Percentiles rank a stretch among this genome's conserved stretches.
Evolutionary conservation across 64 coral and sea anemone species (phyloP).

Genomic region (Pocillopora verrucosa): DNA sequence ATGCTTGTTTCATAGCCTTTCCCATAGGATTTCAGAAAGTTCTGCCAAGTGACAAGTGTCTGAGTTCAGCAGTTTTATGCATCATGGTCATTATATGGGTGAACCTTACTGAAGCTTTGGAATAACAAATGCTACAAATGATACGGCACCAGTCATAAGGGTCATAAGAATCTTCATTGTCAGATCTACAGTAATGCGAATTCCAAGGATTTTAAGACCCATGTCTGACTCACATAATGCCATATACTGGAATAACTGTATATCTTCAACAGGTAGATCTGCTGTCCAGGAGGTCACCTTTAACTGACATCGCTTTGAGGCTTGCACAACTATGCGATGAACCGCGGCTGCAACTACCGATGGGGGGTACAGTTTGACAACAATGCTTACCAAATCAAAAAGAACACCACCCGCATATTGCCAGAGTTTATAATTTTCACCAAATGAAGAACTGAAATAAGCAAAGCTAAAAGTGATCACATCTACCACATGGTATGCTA

Average conservation of each 20-base stretch:
- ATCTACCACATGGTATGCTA: conserved; percentile 58
- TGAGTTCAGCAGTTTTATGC: no score
- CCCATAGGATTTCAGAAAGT: no score
- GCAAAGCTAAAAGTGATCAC: conserved; percentile 80
- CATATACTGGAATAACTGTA: conserved; percentile 61
- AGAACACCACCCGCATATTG: conserved; percentile 58
- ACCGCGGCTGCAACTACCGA: conserved; percentile 54
- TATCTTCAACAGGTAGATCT: conserved; percentile 46
- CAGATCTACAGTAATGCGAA: conserved; percentile 72
- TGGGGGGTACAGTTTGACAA: conserved; percentile 67
- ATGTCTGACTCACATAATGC: conserved; percentile 57
- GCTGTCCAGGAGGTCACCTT: conserved; percentile 16
- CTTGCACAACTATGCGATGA: conserved; percentile 65
- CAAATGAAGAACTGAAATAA: conserved; percentile 72
- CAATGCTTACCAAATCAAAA: conserved; percentile 63
- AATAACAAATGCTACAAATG: conserved; percentile 71
- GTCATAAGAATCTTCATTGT: conserved; percentile 67
- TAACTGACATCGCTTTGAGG: conserved; percentile 47
- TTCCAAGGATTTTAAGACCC: conserved; percentile 76
- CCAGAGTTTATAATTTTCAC: conserved; percentile 49
- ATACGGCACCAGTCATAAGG: conserved; percentile 45
- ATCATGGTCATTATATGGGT: no score
- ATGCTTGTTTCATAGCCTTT: no score
- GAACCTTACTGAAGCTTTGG: conserved; percentile 1
- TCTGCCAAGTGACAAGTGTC: no score